phyloP scores from a whole-genome alignment of 2,888 invertebrate genomes.

The Lasioglossum vierecki region DNA sequence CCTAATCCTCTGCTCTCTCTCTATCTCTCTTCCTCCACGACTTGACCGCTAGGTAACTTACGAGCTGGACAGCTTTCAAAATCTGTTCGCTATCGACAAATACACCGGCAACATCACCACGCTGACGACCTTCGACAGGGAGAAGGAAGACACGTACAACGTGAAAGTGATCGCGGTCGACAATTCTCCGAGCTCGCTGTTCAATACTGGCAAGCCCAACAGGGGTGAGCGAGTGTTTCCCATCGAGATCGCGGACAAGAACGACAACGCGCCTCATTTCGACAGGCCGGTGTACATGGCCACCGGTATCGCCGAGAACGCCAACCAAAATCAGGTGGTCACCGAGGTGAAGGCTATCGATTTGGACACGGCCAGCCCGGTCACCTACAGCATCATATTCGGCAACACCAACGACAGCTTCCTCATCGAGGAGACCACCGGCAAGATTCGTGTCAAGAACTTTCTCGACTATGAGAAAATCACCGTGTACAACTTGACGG shows the following conservation, averaged over 20 bases:
- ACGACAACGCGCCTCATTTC: conserved; percentile 97
- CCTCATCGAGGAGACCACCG: conserved; percentile 92
- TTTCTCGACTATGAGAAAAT: conserved; percentile 93
- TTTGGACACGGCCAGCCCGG: conserved; percentile 93
- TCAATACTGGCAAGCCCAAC: conserved; percentile 89
- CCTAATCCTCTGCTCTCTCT: neutral
- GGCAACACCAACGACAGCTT: conserved; percentile 96
- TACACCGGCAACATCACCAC: conserved; percentile 96
- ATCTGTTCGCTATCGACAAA: conserved; percentile 93
- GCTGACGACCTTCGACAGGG: conserved; percentile 92
- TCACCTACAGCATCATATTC: conserved; percentile 93
- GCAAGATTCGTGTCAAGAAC: conserved; percentile 92
- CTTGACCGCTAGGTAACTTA: conserved; percentile 89
- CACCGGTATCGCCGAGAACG: conserved; percentile 92
- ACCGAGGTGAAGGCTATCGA: conserved; percentile 95
- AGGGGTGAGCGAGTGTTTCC: conserved; percentile 92
- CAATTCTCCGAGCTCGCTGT: conserved; percentile 93
- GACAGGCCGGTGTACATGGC: conserved; percentile 90
- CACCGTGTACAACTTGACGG: conserved; percentile 93
- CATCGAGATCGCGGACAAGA: conserved; percentile 97
- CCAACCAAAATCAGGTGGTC: conserved; percentile 92
- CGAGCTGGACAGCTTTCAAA: conserved; percentile 88
- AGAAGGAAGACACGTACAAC: conserved; percentile 92
- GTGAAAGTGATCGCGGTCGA: conserved; percentile 96
- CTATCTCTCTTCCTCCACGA: neutral